These are phyloP conservation scores for Charaxes varanes DNA, from an alignment of 1,140 invertebrate species.

Conservation along the genomic window DNA sequence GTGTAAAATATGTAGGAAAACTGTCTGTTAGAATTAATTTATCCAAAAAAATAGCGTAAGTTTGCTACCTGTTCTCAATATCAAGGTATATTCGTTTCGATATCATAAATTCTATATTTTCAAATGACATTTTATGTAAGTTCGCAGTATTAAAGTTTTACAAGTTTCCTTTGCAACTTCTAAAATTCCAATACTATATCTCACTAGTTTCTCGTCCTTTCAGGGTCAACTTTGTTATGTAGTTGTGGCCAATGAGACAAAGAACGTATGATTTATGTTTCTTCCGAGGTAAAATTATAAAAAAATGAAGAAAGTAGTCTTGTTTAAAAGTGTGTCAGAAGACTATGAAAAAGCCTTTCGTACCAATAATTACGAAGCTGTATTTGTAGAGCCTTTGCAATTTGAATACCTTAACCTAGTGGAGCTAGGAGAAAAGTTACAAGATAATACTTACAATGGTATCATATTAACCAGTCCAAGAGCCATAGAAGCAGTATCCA, in stretches of 20 bases:
- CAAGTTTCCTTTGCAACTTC: slow-evolving; percentile 1
- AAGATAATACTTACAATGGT: slow-evolving; percentile 64
- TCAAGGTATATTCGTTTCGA: too few relatives aligned
- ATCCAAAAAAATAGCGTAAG: too few relatives aligned
- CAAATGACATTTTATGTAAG: too few relatives aligned
- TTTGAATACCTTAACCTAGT: slow-evolving; percentile 66
- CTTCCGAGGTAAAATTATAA: slow-evolving; percentile 9
- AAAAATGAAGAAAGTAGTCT: slow-evolving; percentile 69
- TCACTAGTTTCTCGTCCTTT: slow-evolving; percentile 35
- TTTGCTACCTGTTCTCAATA: too few relatives aligned
- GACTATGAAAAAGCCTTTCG: slow-evolving; percentile 67
- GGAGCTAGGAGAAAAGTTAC: slow-evolving; percentile 52
- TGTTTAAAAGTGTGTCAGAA: slow-evolving; percentile 75
- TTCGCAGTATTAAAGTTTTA: too few relatives aligned
- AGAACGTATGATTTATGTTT: slow-evolving; percentile 21
- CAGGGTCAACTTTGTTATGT: slow-evolving; percentile 45
- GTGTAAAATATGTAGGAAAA: too few relatives aligned
- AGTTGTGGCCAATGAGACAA: slow-evolving; percentile 25
- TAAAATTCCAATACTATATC: slow-evolving; percentile 25
- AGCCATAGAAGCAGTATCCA: slow-evolving; percentile 67
- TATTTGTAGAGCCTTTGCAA: slow-evolving; percentile 73
- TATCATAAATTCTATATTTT: too few relatives aligned
- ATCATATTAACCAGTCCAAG: slow-evolving; percentile 74
- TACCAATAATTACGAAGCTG: slow-evolving; percentile 58
- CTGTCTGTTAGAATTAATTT: too few relatives aligned